These are phyloP conservation scores for Oxyteleia sp. DNA, from an alignment of 2,888 invertebrate species.

Conservation along the genomic window DNA sequence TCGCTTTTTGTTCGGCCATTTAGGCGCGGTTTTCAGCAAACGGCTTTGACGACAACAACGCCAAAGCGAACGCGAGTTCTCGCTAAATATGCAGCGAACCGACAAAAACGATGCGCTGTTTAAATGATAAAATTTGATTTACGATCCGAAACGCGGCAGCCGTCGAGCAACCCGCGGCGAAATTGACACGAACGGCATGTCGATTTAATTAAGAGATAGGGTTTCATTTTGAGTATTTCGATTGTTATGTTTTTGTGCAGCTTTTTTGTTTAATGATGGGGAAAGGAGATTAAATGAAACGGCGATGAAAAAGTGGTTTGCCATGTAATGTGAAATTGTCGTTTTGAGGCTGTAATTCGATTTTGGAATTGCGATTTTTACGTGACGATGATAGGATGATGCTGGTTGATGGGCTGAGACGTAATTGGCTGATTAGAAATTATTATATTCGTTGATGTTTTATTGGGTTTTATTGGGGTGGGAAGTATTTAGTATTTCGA, in stretches of 20 bases:
- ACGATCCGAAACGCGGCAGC: slow-evolving; percentile 5
- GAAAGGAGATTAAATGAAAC: no score
- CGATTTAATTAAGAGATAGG: slow-evolving; percentile 65
- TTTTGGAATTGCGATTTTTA: no score
- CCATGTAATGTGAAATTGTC: no score
- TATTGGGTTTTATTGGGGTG: no score
- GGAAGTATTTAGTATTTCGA: no score
- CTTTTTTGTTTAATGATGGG: slow-evolving; percentile 10
- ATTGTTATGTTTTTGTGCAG: slow-evolving; percentile 11
- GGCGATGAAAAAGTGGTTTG: no score
- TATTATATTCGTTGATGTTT: no score
- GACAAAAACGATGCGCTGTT: slow-evolving; percentile 31
- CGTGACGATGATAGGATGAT: no score
- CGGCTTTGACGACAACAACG: neutral
- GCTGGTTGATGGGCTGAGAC: no score
- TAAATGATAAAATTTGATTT: slow-evolving; percentile 46
- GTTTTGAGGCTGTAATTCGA: no score
- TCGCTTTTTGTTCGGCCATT: slow-evolving; percentile 15
- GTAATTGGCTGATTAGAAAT: no score
- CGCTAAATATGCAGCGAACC: slow-evolving; percentile 45
- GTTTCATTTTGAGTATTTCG: slow-evolving; percentile 39
- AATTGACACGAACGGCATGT: slow-evolving; percentile 53
- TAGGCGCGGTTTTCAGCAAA: neutral
- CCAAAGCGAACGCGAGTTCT: slow-evolving; percentile 18
- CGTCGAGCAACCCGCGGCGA: slow-evolving; percentile 1